A percentile compares a stretch with the other conserved stretches of the same genome.
phyloP scores from a whole-genome alignment of 2,113 vertebrate genomes.

The Oostethus manadensis region DNA sequence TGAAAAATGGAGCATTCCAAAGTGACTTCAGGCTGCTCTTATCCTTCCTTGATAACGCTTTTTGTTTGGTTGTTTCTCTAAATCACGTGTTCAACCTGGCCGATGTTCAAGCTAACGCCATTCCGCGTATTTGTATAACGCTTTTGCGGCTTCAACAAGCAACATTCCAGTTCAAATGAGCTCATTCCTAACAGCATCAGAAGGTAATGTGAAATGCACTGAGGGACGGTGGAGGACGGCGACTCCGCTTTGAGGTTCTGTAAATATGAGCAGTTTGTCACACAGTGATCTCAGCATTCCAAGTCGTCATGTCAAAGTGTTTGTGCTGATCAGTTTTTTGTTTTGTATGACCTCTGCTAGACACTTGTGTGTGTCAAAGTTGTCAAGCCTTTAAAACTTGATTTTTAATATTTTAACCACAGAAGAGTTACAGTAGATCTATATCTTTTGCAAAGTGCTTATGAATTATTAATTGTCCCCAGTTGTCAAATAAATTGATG shows the following conservation, averaged over 20 bases:
- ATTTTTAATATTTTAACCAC: conserved; percentile 61
- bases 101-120: conserved; percentile 28
- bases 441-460: conserved; percentile 62
- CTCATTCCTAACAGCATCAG: conserved; percentile 44
- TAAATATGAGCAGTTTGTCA: conserved; percentile 57
- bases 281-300: conserved; percentile 53
- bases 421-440: conserved; percentile 53
- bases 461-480: conserved; percentile 49
- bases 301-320: conserved; percentile 43
- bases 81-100: conserved; percentile 36
- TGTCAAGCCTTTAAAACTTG: conserved; percentile 56
- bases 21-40: conserved; percentile 49
- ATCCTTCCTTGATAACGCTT: conserved; percentile 26
- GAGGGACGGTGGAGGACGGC: conserved; percentile 25
- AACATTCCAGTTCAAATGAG: conserved; percentile 56
- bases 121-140: conserved; percentile 34
- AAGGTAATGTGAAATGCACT: conserved; percentile 41
- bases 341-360: conserved; percentile 56
- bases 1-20: conserved; percentile 49
- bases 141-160: conserved; percentile 18
- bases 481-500: conserved; percentile 65
- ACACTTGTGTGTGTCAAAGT: conserved; percentile 58
- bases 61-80: conserved; percentile 38
- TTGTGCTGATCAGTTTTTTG: conserved; percentile 42
- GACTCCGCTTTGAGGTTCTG: conserved; percentile 15